Evolutionary conservation across 2,888 invertebrate species (phyloP).

Genomic region (Nebria salina): DNA sequence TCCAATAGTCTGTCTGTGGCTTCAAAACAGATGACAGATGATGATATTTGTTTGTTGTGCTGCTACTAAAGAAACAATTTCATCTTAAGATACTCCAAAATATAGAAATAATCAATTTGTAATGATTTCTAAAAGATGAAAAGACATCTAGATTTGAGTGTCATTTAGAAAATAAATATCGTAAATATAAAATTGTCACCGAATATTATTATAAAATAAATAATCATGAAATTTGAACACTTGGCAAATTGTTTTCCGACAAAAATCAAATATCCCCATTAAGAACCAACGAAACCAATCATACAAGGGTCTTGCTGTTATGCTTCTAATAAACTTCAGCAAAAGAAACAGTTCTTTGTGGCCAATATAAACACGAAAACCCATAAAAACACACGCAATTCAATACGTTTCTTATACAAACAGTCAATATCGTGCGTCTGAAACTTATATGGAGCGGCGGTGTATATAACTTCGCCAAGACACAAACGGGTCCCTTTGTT

Average conservation of each 20-base stretch:
- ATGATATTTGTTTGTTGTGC: slow-evolving; percentile 35
- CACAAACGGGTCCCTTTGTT: slow-evolving; percentile 1
- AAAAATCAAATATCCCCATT: background rate
- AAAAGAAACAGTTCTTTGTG: background rate
- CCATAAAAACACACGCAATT: slow-evolving; percentile 1
- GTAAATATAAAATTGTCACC: too few relatives aligned
- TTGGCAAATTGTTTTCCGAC: background rate
- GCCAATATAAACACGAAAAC: background rate
- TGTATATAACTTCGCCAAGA: background rate
- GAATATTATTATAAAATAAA: too few relatives aligned
- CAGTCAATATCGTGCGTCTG: background rate
- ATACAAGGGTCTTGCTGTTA: background rate
- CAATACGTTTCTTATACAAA: background rate
- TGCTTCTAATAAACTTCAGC: background rate
- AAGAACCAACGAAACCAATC: background rate
- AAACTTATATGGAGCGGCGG: background rate
- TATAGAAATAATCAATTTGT: slow-evolving; percentile 7
- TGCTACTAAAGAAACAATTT: slow-evolving; percentile 37
- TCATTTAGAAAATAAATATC: too few relatives aligned
- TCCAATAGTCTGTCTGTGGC: slow-evolving; percentile 36
- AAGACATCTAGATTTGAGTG: too few relatives aligned
- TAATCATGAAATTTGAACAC: too few relatives aligned
- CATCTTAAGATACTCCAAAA: slow-evolving; percentile 36
- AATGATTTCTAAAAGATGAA: too few relatives aligned
- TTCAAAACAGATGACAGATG: slow-evolving; percentile 41